These are phyloP conservation scores for Subanguina moxae DNA, from an alignment of 1,140 invertebrate genomes.

Conservation along the genomic window DNA sequence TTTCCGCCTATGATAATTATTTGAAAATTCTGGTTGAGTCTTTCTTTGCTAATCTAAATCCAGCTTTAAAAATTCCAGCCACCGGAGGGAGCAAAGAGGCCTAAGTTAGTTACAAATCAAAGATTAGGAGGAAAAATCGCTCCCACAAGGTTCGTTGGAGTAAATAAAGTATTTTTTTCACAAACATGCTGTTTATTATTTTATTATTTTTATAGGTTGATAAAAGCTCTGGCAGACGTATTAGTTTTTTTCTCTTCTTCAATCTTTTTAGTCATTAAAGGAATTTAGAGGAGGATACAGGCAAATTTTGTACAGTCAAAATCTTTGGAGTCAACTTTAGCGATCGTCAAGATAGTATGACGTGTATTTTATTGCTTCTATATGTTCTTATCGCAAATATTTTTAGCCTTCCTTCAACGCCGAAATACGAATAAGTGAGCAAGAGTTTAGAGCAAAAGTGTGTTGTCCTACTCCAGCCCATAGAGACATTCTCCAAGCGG, in stretches of 20 bases:
- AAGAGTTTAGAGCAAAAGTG: conserved; percentile 13
- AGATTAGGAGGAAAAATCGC: conserved; percentile 1
- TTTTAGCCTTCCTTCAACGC: conserved; percentile 23
- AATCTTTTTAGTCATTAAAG: background rate
- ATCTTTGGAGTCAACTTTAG: conserved; percentile 12
- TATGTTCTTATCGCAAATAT: background rate
- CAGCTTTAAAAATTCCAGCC: background rate
- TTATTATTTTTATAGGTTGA: background rate
- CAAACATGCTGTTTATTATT: too few species aligned
- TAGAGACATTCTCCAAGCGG: conserved; percentile 14
- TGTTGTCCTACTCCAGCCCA: conserved; percentile 6
- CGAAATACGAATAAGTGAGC: conserved; percentile 11
- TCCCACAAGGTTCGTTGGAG: background rate
- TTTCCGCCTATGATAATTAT: conserved; percentile 44
- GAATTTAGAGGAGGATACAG: background rate
- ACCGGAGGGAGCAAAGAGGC: background rate
- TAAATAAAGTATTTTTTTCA: too few species aligned
- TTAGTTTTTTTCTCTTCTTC: background rate
- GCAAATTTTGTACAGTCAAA: background rate
- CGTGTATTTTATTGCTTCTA: too few species aligned
- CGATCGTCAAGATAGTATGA: background rate
- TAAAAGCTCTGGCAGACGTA: background rate
- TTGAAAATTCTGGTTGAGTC: conserved; percentile 31
- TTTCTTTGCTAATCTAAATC: background rate
- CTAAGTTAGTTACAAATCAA: conserved; percentile 11